Evolutionary conservation across 2,888 invertebrate species (phyloP), one percentile per base, ranked within the genome.

Genomic region (Drosophila diplacantha): DNA sequence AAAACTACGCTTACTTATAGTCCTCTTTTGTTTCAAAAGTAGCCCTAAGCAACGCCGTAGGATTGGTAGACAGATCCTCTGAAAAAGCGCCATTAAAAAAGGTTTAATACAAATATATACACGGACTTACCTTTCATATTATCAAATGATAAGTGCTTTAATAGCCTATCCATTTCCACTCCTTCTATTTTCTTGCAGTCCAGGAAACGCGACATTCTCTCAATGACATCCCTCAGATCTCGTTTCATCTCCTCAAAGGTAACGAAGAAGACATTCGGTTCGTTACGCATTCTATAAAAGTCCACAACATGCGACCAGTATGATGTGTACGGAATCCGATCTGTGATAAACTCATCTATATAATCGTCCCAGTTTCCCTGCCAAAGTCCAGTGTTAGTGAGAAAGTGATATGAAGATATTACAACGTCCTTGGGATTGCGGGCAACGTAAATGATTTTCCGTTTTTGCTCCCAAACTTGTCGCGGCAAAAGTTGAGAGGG

Each of bases 351-450:
- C 0, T 46, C 34, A 9, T 71, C 29, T 1, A 75, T 14, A 29
- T 61, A 74, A 1, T 90, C 90, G 72, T 90, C 88, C 70, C 93
- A 92, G 76, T 92, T 91, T 0, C 55, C 65, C 22, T 92, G 91
- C 11, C 84, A 81, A 68, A 91, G 91, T 73, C 91, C 91, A 0
- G 92, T 91, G 44, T 90, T 89, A 65, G 91, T 91, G 0, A 91
- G 85, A 64, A 91, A 90, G 85, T 94, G 92, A 79, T 92, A 96
- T 85, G 91, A 94, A 0, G 95, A 96, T 0, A 95, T 93, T 0
- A 91, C 92, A 0, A 94, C 93, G 85, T 96, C 96, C 85, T 94
- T 93, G 0, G 95, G 95, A 87, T 96, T 95, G 67, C 96, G 90
- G 0, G 94, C 94, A 0, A 95, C 92, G 80, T 95, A 96, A 38